These are phyloP conservation scores for Choristoneura rosaceana DNA, from an alignment of 2,888 invertebrate species.

Conservation along the genomic window DNA sequence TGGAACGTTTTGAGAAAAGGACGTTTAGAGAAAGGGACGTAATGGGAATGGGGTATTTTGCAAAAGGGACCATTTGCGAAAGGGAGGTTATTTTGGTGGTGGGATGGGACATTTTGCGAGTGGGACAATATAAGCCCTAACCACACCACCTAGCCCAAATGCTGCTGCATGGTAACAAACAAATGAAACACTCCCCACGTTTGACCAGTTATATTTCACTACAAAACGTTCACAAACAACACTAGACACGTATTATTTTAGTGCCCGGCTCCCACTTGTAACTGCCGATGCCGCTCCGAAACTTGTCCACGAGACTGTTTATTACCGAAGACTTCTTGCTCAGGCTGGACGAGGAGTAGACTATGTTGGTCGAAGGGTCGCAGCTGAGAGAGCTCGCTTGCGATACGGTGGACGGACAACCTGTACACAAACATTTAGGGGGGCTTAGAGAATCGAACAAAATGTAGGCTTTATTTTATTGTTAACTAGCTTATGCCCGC, in stretches of 20 bases:
- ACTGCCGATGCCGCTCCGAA: conserved; percentile 51
- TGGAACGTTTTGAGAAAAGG: too few relatives aligned
- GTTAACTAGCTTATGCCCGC: too few relatives aligned
- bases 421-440: neutral
- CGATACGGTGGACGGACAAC: conserved; percentile 1
- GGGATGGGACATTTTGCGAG: too few relatives aligned
- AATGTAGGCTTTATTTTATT: too few relatives aligned
- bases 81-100: too few relatives aligned
- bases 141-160: too few relatives aligned
- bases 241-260: conserved; percentile 67
- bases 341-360: conserved; percentile 62
- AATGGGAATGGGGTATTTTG: too few relatives aligned
- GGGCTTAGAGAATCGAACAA: too few relatives aligned
- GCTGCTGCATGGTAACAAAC: too few relatives aligned
- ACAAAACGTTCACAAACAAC: conserved; percentile 23
- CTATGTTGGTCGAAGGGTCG: conserved; percentile 66
- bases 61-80: too few relatives aligned
- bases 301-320: conserved; percentile 53
- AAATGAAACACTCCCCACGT: neutral
- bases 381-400: conserved; percentile 49
- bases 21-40: too few relatives aligned
- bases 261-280: conserved; percentile 77
- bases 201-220: conserved; percentile 23
- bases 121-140: too few relatives aligned
- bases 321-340: conserved; percentile 55